A percentile compares a stretch with the other conserved stretches of the same genome.
Evolutionary conservation across 2,797 vertebrate genomes (phyloP).

Genomic region (Sebastes alutus): DNA sequence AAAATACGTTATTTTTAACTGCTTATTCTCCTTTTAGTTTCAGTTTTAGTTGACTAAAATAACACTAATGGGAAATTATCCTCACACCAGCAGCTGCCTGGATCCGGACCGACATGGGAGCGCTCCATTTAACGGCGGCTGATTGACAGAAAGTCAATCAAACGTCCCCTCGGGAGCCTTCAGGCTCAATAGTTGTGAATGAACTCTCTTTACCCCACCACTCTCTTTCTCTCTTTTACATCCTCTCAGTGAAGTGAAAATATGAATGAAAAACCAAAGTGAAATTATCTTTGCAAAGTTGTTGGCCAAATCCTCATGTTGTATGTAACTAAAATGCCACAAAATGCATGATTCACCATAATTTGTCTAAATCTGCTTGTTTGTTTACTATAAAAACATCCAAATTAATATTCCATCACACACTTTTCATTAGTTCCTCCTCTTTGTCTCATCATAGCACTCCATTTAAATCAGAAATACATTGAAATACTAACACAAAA

Average conservation of each 20-base stretch:
- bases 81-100: constrained; percentile 25
- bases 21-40: not conserved
- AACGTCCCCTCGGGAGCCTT: constrained; percentile 57
- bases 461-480: not conserved
- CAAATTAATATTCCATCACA: not conserved
- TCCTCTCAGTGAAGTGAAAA: not conserved
- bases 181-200: constrained; percentile 71
- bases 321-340: not conserved
- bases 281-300: not conserved
- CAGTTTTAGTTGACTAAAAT: not conserved
- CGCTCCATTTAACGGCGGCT: constrained; percentile 53
- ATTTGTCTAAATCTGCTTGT: not conserved
- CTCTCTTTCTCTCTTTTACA: not conserved
- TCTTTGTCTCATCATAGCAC: not conserved
- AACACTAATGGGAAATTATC: constrained; percentile 15
- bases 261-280: not conserved
- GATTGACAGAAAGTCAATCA: constrained; percentile 71
- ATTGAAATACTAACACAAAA: not conserved
- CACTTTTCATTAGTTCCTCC: not conserved
- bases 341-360: not conserved
- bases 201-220: constrained; percentile 46
- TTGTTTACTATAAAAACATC: not conserved
- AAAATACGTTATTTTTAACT: not conserved
- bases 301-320: not conserved
- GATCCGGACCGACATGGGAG: constrained; percentile 57